Evolutionary conservation across 2,888 invertebrate genomes (phyloP).

Genomic region (Molorchus minor): DNA sequence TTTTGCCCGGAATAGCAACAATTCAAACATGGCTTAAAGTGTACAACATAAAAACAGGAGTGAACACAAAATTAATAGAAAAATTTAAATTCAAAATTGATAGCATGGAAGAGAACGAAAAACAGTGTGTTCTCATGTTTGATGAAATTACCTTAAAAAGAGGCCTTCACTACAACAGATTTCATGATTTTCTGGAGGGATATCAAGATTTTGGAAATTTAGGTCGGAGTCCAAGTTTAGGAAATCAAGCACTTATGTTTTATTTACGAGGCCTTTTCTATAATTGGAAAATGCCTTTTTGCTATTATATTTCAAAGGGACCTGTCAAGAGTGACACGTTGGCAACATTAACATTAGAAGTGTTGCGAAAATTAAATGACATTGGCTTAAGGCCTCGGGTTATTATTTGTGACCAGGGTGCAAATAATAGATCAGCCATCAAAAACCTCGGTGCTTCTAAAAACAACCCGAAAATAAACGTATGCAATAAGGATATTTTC

Average conservation of each 20-base stretch:
- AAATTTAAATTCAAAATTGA: not conserved
- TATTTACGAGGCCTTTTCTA: not conserved
- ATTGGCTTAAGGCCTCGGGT: not conserved
- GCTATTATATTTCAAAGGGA: not conserved
- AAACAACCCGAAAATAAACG: too few species aligned
- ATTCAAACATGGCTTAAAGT: not conserved
- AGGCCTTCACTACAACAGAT: slow-evolving; percentile 1
- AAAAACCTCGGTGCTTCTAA: too few species aligned
- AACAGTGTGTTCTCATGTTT: not conserved
- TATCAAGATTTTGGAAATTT: slow-evolving; percentile 10
- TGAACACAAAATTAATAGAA: not conserved
- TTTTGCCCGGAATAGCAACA: not conserved
- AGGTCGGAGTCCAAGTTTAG: slow-evolving; percentile 4
- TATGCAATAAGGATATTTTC: too few species aligned
- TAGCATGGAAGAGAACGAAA: not conserved
- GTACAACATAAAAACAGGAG: not conserved
- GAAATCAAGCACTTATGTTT: slow-evolving; percentile 14
- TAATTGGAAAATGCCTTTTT: slow-evolving; percentile 13
- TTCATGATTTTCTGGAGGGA: not conserved
- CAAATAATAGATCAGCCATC: too few species aligned
- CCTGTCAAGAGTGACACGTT: not conserved
- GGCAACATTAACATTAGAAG: not conserved
- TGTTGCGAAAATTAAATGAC: not conserved
- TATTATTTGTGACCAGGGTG: not conserved
- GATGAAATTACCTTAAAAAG: not conserved